Percentiles rank a stretch among this genome's conserved stretches.
Conservation (phyloP, 2,113 vertebrate species). For the Tiliqua scincoides region DNA sequence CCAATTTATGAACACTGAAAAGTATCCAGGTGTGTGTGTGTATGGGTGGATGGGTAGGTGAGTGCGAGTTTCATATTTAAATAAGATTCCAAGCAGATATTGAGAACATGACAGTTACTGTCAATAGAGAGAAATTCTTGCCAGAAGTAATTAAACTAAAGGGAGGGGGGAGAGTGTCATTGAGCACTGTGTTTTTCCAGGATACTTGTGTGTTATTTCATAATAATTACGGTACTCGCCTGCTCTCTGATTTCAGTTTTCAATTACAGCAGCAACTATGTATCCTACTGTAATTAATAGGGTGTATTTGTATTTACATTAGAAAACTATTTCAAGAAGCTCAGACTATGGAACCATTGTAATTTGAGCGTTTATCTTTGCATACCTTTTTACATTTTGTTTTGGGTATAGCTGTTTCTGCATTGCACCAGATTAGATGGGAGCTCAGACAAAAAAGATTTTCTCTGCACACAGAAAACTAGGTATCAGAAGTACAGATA, state of each 20-base stretch:
- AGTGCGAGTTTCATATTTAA: conserved; percentile 17
- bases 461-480: background rate
- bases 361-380: background rate
- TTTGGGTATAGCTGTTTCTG: background rate
- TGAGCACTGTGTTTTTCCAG: conserved; percentile 47
- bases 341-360: background rate
- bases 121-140: conserved; percentile 40
- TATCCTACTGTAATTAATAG: conserved; percentile 1
- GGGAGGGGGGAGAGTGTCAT: background rate
- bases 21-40: conserved; percentile 24
- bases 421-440: background rate
- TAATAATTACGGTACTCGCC: background rate
- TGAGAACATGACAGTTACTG: conserved; percentile 34
- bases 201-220: conserved; percentile 38
- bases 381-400: background rate
- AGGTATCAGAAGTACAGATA: background rate
- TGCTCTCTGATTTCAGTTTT: conserved; percentile 17
- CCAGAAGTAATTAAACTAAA: conserved; percentile 37
- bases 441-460: background rate
- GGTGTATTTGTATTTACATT: conserved; percentile 9
- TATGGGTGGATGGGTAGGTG: too few species aligned
- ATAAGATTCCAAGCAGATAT: conserved; percentile 43
- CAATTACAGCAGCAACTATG: background rate
- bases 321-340: conserved; percentile 7
- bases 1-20: conserved; percentile 36